A percentile compares a stretch with the other conserved stretches of the same genome.
Evolutionary conservation across 2,797 vertebrate genomes (phyloP).

Genomic region (Pangasius djambal): DNA sequence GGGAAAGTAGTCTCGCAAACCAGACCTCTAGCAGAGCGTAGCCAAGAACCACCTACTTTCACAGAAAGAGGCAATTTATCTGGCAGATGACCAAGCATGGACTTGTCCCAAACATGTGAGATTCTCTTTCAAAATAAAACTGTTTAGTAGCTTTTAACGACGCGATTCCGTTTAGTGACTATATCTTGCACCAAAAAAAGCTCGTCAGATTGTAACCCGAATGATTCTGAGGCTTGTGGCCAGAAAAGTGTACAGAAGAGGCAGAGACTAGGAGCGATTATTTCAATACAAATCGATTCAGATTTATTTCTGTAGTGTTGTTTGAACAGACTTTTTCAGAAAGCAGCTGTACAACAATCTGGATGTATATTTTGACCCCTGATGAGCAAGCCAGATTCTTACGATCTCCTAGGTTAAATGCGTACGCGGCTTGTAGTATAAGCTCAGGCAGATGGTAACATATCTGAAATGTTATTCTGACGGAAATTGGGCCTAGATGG

Average conservation of each 20-base stretch:
- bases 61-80: neutral
- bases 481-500: neutral
- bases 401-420: neutral
- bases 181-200: neutral
- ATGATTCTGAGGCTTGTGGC: neutral
- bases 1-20: neutral
- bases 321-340: too few relatives aligned
- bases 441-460: neutral
- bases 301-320: too few relatives aligned
- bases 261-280: too few relatives aligned
- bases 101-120: neutral
- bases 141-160: neutral
- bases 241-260: neutral
- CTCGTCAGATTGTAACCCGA: neutral
- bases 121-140: neutral
- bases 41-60: neutral
- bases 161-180: neutral
- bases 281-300: too few relatives aligned
- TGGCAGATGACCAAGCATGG: neutral
- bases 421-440: neutral
- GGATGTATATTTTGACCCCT: neutral
- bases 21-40: too few relatives aligned
- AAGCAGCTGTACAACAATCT: too few relatives aligned
- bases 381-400: neutral
- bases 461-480: neutral